phyloP scores from a whole-genome alignment of 2,888 invertebrate species.

The Nomada fabriciana region DNA sequence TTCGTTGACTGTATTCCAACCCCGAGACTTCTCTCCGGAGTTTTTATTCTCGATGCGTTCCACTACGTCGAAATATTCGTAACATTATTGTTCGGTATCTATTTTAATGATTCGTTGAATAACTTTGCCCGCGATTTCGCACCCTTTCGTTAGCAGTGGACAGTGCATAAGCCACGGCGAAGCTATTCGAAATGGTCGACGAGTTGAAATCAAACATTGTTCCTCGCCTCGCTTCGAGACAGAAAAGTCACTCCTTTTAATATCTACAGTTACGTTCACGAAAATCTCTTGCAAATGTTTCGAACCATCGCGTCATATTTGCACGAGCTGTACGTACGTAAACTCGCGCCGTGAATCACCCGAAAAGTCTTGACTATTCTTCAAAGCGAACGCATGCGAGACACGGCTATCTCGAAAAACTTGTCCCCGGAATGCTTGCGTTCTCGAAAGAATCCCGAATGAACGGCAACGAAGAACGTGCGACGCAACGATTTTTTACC shows the following conservation, averaged over 20 bases:
- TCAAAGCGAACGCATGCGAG: background rate
- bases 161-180: background rate
- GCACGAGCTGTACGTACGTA: background rate
- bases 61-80: background rate
- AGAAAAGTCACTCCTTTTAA: too few species aligned
- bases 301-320: background rate
- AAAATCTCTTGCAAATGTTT: background rate
- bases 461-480: background rate
- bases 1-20: slow-evolving; percentile 31
- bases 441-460: slow-evolving; percentile 8
- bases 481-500: slow-evolving; percentile 18
- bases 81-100: background rate
- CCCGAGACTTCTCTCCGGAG: slow-evolving; percentile 12
- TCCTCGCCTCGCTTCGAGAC: too few species aligned
- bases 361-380: slow-evolving; percentile 18
- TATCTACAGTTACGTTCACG: background rate
- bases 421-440: background rate
- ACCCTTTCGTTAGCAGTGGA: background rate
- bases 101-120: slow-evolving; percentile 9
- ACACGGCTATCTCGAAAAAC: background rate
- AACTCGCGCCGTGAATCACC: slow-evolving; percentile 5
- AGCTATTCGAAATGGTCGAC: background rate
- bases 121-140: background rate
- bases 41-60: background rate
- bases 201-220: too few species aligned